Evolutionary conservation across 1,140 invertebrate species (phyloP), one percentile per base, ranked within the genome.

Genomic region (Tachypleus tridentatus): DNA sequence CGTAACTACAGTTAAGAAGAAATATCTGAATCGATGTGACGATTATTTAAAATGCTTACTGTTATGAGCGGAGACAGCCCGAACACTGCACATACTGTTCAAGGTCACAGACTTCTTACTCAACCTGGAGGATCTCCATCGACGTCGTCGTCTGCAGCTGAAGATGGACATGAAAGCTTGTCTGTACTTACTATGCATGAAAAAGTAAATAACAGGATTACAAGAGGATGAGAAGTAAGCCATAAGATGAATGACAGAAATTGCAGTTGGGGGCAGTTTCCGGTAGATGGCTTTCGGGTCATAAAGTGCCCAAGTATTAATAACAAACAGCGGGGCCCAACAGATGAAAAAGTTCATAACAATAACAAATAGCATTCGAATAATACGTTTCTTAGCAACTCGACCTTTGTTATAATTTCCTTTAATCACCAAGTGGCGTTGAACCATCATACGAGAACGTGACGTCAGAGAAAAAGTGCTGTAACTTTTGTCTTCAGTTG

Each of bases 311-410:
- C 77, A 79, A 4, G 79, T 78, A 66, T 77, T 78, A 4, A 81
- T 60, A 29, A 78, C 72, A 69, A 78, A 81, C 3, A 80, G 69
- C 3, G 81, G 81, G 3, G 79, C 80, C 80, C 80, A 82, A 67
- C 81, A 82, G 58, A 80, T 72, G 70, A 82, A 82, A 67, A 82
- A 82, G 61, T 82, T 78, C 29, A 82, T 67, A 4, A 82, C 80
- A 9, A 82, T 74, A 3, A 80, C 79, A 64, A 80, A 79, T 49
- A 82, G 66, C 80, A 82, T 82, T 62, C 77, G 72, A n/a, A 82
- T 78, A n/a, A 81, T 75, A 11, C 74, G 65, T 54, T 73, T 74
- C 63, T 78, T 78, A 4, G 76, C 73, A 4, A 73, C 73, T 48
- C 72, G 69, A 48, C 70, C 74, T 67, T 73, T 74, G 29, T 29